Conservation (phyloP, 2,888 invertebrate species). For the Euzetes globulus region DNA sequence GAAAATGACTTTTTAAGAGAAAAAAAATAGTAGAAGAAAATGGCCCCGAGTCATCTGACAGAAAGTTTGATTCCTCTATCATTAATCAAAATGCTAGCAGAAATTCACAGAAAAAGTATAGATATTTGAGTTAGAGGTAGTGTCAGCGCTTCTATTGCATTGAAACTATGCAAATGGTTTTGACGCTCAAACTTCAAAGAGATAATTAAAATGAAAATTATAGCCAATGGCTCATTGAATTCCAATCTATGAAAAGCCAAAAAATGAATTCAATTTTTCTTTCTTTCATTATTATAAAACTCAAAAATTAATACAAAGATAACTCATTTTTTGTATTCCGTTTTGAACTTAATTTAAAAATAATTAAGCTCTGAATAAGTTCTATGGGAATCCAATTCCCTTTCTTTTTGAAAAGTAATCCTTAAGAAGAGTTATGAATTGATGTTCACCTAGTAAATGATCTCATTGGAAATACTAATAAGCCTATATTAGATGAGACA, state of each 20-base stretch:
- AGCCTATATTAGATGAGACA: no score
- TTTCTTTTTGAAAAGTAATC: no score
- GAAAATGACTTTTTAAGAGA: not conserved
- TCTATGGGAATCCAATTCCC: no score
- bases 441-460: no score
- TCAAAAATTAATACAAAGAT: not conserved
- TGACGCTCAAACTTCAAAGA: slow-evolving; percentile 6
- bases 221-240: slow-evolving; percentile 25
- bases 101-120: not conserved
- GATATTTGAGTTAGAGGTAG: slow-evolving; percentile 12
- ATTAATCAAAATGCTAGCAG: slow-evolving; percentile 8
- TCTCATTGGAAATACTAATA: no score
- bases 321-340: not conserved
- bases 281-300: not conserved
- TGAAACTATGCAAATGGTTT: slow-evolving; percentile 6
- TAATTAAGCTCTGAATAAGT: no score
- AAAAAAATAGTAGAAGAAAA: not conserved
- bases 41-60: not conserved
- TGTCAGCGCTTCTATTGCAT: not conserved
- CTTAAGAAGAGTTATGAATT: no score
- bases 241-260: not conserved
- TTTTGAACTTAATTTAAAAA: no score
- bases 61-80: slow-evolving; percentile 14
- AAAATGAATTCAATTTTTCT: not conserved
- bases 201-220: slow-evolving; percentile 26